A percentile compares a stretch with the other conserved stretches of the same genome.
Evolutionary conservation across 2,113 vertebrate species (phyloP).

Genomic region (Opisthocomus hoazin): DNA sequence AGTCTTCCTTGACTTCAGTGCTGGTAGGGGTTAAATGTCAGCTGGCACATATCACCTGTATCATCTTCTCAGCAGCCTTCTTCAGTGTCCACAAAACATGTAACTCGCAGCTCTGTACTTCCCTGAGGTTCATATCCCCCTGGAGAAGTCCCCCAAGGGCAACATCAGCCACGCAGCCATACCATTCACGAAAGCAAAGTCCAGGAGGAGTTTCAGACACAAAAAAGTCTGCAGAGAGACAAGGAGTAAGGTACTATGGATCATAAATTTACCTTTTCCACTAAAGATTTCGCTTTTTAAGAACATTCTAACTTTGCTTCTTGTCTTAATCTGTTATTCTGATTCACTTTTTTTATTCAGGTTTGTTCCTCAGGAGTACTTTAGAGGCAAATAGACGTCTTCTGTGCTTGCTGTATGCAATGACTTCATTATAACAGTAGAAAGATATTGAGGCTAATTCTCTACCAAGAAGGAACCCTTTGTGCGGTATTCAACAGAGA

Average conservation of each 20-base stretch:
- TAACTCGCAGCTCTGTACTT: neutral
- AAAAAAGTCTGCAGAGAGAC: neutral
- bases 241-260: neutral
- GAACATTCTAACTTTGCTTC: neutral
- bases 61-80: neutral
- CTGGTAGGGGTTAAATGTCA: neutral
- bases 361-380: neutral
- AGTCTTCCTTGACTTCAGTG: neutral
- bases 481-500: neutral
- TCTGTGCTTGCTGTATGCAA: neutral
- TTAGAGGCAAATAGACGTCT: neutral
- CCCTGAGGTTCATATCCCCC: neutral
- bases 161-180: neutral
- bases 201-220: neutral
- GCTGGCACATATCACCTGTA: neutral
- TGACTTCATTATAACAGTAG: neutral
- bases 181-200: accelerated
- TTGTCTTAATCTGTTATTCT: neutral
- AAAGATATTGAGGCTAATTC: neutral
- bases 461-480: neutral
- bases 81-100: neutral
- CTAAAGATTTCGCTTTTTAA: neutral
- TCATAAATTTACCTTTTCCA: neutral
- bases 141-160: neutral
- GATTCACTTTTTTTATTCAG: neutral